A percentile compares a stretch with the other conserved stretches of the same genome.
These are phyloP conservation scores for Lithophane leautieri DNA, from an alignment of 2,888 invertebrate species.

Conservation along the genomic window DNA sequence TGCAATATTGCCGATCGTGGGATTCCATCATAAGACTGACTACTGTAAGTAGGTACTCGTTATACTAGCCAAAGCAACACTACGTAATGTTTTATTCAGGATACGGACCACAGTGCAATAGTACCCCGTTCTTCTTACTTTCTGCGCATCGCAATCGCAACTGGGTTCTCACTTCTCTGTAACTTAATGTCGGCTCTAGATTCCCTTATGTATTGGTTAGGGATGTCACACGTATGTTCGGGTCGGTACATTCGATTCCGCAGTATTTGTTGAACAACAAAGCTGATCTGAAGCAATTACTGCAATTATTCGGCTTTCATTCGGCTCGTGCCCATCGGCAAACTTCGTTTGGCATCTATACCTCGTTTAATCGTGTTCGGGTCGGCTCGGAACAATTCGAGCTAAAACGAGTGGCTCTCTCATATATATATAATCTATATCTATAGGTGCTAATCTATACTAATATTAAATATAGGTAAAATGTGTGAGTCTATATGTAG, in stretches of 20 bases:
- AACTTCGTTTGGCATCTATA: not conserved
- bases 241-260: not conserved
- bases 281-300: not conserved
- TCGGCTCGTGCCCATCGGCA: not conserved
- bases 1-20: too few species aligned
- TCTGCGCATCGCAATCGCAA: not conserved
- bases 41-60: not conserved
- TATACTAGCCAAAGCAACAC: not conserved
- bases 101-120: not conserved
- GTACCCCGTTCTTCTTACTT: not conserved
- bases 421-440: too few species aligned
- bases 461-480: too few species aligned
- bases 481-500: too few species aligned
- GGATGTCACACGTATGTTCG: not conserved
- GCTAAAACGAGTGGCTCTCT: not conserved
- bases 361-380: not conserved
- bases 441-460: too few species aligned
- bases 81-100: slow-evolving; percentile 5
- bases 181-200: not conserved
- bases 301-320: not conserved
- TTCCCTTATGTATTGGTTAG: not conserved
- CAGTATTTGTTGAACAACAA: not conserved
- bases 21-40: too few species aligned
- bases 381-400: too few species aligned
- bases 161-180: not conserved